Percentiles rank a stretch among this genome's conserved stretches.
Conservation (phyloP, 2,797 vertebrate genomes). For the Gorsachius magnificus region DNA sequence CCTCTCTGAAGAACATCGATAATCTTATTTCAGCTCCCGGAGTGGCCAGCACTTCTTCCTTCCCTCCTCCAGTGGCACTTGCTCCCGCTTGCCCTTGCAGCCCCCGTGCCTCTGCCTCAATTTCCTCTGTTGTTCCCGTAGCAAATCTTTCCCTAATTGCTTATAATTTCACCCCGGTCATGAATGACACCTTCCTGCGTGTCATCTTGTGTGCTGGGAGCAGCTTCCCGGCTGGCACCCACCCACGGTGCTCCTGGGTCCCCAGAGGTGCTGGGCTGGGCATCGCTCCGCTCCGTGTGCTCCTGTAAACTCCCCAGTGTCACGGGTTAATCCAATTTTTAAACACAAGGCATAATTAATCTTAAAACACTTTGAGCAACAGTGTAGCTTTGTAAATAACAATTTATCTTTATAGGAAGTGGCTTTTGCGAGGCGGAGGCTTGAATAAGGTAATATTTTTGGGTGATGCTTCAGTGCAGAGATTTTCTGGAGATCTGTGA, state of each 20-base stretch:
- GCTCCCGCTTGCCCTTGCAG: not conserved
- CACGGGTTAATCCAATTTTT: not conserved
- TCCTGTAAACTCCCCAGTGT: not conserved
- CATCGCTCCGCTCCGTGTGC: not conserved
- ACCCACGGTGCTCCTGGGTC: rapidly evolving
- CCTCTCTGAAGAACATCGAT: not conserved
- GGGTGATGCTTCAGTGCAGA: constrained; percentile 17
- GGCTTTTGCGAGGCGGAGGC: not conserved
- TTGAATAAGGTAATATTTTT: constrained; percentile 34
- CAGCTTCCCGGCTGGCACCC: not conserved
- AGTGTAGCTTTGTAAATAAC: constrained; percentile 36
- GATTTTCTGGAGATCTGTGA: constrained; percentile 27
- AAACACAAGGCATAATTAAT: constrained; percentile 38
- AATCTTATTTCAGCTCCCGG: not conserved
- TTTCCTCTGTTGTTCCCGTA: not conserved
- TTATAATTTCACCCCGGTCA: not conserved
- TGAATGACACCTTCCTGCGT: not conserved
- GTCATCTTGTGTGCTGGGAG: rapidly evolving
- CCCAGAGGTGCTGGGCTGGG: not conserved
- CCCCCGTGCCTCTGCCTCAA: not conserved
- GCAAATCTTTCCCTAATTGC: not conserved
- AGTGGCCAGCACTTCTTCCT: not conserved
- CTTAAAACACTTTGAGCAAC: constrained; percentile 20
- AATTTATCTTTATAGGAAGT: not conserved
- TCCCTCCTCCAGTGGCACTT: not conserved